Base-by-base conservation (phyloP, 2,888 invertebrate genomes). In the Acanthosoma haemorrhoidale region DNA sequence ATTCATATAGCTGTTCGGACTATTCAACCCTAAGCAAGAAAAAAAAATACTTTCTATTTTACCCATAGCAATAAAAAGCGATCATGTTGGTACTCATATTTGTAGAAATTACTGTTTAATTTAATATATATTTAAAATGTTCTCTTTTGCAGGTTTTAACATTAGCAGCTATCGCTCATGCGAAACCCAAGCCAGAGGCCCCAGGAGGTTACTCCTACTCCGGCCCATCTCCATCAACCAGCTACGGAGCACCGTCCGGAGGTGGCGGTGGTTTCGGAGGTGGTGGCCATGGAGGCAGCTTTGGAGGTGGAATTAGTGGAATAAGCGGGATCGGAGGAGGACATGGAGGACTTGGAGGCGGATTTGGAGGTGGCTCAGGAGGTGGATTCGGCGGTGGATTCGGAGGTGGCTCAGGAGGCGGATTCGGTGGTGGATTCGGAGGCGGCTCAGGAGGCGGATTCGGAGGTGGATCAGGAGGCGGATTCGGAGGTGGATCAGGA, bases 401-500 rank as follows among this genome's bases (percentile, higher is more conserved):
- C 18, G 71, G 72, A 38, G 73, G 73, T 34, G 70, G 74, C 15
- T 68, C 51, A 16, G 74, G 75, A 8, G 72, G 72, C 59, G 73
- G 74, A 13, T 69, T 70, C n/a, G 70, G 74, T 34, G 58, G 60
- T 43, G 70, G 73, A 11, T 51, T 29, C 36, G 69, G 71, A 5
- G 69, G 71, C 9, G 70, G 74, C 15, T 63, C 61, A 41, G 64
- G 72, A 4, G 72, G 70, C n/a, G 72, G 71, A 39, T 68, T 69
- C 16, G 74, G 75, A 18, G 72, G 71, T 32, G 43, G 70, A 9
- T 68, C 64, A 80, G 75, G 59, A 73, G 75, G 59, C 77, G 78
- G 73, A 79, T 41, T 25, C 4, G 82, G 69, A 82, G 82, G 82
- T 39, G 82, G 82, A 70, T 80, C 79, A 71, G 80, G 80, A 18